Evolutionary conservation across 2,113 vertebrate genomes (phyloP).

Genomic region (Lepus europaeus): DNA sequence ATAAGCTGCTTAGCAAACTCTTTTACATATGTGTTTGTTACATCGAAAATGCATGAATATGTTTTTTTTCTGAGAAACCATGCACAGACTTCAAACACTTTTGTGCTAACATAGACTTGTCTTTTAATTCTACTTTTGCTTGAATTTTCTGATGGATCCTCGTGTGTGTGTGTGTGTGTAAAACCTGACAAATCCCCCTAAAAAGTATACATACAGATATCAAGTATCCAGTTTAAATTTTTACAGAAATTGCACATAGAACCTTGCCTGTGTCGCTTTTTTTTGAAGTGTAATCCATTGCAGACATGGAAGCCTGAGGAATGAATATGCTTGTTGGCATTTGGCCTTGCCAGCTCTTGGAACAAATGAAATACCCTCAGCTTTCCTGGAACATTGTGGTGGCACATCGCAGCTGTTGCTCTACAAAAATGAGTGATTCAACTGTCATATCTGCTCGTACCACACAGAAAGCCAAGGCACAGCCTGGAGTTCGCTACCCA

Average conservation of each 20-base stretch:
- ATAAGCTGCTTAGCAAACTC: too few relatives aligned
- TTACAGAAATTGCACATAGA: slow-evolving; percentile 48
- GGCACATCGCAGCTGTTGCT: slow-evolving; percentile 62
- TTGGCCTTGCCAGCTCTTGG: slow-evolving; percentile 72
- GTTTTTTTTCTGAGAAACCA: too few relatives aligned
- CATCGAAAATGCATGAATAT: too few relatives aligned
- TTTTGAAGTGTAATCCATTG: not conserved
- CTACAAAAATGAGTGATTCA: slow-evolving; percentile 70
- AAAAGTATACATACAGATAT: slow-evolving; percentile 24
- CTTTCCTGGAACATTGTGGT: slow-evolving; percentile 77
- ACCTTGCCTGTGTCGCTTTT: not conserved
- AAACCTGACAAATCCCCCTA: not conserved
- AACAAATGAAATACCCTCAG: slow-evolving; percentile 71
- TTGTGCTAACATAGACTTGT: too few relatives aligned
- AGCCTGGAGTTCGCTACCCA: not conserved
- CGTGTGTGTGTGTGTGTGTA: not conserved
- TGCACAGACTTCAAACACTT: too few relatives aligned
- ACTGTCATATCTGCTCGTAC: slow-evolving; percentile 49
- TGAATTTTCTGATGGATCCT: too few relatives aligned
- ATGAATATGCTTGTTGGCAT: slow-evolving; percentile 70
- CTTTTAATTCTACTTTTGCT: too few relatives aligned
- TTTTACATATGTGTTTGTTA: too few relatives aligned
- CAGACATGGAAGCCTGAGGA: slow-evolving; percentile 63
- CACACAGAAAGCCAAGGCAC: not conserved
- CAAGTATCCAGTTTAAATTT: slow-evolving; percentile 43